Base-by-base conservation (phyloP, 2,888 invertebrate species). In the Apotomis betuletana region DNA sequence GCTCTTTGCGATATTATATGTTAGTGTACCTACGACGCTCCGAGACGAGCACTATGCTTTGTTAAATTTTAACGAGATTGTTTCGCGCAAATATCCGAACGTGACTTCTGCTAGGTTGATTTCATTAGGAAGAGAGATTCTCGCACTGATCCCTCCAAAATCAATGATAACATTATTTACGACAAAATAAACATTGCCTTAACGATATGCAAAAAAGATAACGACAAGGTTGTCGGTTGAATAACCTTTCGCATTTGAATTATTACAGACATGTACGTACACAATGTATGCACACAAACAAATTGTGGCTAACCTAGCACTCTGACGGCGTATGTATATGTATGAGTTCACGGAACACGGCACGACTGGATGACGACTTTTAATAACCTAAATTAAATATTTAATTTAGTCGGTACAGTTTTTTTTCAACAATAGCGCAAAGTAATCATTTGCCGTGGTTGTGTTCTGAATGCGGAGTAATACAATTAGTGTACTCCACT, bases 161-260 rank as follows among this genome's bases (percentile, higher is more conserved):
- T 59, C 68, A 68, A 63, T 72, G 72, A 63, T 52, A 63, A 58
- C 59, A 68, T 58, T 72, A 46, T 59, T 63, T 57, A 72, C 46
- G 62, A 46, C 44, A 54, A 61, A 68, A 58, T 72, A 72, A 72
- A 72, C 72, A 72, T 46, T 63, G 68, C 68, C 62, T 68, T 72
- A 59, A 79, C 82, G 82, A 81, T 80, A 82, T 79, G 78, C 74
- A 76, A 75, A 78, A 64, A 76, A 77, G 81, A 81, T 83, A 81
- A 81, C 78, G 77, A 72, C 82, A 83, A 83, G 83, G 84, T 83
- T 85, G 80, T 58, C 67, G 76, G 85, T 83, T 86, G 80, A 85
- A 85, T 73, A 81, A 83, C 84, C 85, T 80, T 74, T 73, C 67
- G 70, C 73, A 63, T 71, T 76, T 74, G 76, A 75, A 73, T 74